Evolutionary conservation across 2,797 vertebrate species (phyloP).

Genomic region (Pempheris klunzingeri): DNA sequence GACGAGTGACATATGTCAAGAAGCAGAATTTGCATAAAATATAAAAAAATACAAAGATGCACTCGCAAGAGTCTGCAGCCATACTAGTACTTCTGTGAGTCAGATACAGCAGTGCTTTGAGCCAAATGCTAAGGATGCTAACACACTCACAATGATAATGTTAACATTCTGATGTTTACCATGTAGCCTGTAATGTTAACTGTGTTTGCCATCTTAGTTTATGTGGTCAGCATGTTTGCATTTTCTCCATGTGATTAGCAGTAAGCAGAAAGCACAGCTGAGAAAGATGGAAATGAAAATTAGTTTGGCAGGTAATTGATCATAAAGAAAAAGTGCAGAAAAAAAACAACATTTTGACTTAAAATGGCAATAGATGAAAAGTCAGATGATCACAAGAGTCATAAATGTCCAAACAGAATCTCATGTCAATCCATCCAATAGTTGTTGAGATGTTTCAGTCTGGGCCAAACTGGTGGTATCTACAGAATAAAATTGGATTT

Average conservation of each 20-base stretch:
- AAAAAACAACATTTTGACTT: background rate
- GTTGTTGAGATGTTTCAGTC: background rate
- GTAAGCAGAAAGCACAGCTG: background rate
- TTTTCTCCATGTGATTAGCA: background rate
- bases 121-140: background rate
- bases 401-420: background rate
- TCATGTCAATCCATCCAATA: background rate
- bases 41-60: background rate
- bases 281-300: background rate
- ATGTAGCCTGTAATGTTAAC: background rate
- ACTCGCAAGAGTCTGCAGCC: background rate
- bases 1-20: background rate
- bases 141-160: background rate
- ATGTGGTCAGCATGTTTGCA: background rate
- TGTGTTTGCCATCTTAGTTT: background rate
- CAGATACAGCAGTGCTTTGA: background rate
- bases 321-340: background rate
- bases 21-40: background rate
- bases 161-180: background rate
- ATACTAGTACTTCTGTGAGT: background rate
- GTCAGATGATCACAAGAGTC: background rate
- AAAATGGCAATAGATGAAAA: background rate
- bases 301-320: background rate
- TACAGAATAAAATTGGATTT: slow-evolving; percentile 34
- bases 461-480: background rate